phyloP scores from a whole-genome alignment of 2,797 vertebrate genomes.

The Mionectes olivaceus region DNA sequence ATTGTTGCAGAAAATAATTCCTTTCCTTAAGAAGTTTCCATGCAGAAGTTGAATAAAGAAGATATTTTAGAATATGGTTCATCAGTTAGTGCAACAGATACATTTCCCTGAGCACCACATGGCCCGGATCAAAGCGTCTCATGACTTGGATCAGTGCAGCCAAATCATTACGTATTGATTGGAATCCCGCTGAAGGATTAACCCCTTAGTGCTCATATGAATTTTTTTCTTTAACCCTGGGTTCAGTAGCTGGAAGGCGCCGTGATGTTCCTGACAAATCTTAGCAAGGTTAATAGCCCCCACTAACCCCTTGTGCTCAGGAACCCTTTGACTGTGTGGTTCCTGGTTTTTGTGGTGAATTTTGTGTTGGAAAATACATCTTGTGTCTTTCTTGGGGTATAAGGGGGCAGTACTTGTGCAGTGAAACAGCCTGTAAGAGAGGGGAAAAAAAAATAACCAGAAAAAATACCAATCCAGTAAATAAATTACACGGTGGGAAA shows the following conservation, averaged over 20 bases:
- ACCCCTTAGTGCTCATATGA: conserved; percentile 47
- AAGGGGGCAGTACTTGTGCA: background rate
- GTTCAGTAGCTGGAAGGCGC: background rate
- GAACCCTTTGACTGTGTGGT: background rate
- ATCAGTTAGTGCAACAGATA: conserved; percentile 77
- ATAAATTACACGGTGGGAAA: conserved; percentile 17
- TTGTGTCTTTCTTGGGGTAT: background rate
- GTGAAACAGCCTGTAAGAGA: background rate
- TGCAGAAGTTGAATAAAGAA: conserved; percentile 69
- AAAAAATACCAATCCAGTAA: background rate
- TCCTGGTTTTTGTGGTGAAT: background rate
- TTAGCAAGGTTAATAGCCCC: conserved; percentile 10
- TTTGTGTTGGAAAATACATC: conserved; percentile 4
- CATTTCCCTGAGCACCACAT: conserved; percentile 77
- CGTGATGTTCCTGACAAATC: background rate
- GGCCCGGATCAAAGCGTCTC: conserved; percentile 85
- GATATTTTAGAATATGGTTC: conserved; percentile 78
- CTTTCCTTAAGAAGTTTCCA: conserved; percentile 61
- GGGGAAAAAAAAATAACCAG: no score
- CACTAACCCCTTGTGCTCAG: background rate
- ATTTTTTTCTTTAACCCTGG: conserved; percentile 12
- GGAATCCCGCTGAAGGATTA: conserved; percentile 72
- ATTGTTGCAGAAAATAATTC: conserved; percentile 70
- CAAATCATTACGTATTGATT: conserved; percentile 90
- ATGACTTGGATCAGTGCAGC: conserved; percentile 83